Evolutionary conservation across 2,797 vertebrate genomes (phyloP), one percentile per base, ranked within the genome.

Genomic region (Danio albolineatus): DNA sequence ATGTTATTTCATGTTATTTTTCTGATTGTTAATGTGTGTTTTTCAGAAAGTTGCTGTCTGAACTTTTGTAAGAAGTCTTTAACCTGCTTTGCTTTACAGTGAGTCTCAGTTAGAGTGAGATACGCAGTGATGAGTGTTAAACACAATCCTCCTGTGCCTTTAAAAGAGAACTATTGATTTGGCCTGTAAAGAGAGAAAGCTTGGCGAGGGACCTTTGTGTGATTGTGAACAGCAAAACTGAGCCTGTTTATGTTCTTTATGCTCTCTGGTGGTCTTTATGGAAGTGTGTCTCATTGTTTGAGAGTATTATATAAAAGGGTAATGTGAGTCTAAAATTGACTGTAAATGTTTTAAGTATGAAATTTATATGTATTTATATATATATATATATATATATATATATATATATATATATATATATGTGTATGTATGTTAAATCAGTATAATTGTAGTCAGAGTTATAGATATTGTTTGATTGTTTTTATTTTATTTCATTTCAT

Each of bases 1-100:
- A 80, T 79, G 61, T 83, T 83, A n/a, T 69, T 51, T 69, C 65
- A 21, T 69, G 65, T 51, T 51, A 10, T 84, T 79, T 81, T 56
- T 66, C 69, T 49, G 57, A 74, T 49, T 60, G 44, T 10, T 61
- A 21, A 17, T 48, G 43, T 61, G 19, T 46, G 56, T 60, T 14
- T 60, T 14, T 48, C 10, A 46, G 21, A 51, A 36, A 5, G 14
- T 36, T 74, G 4, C 3, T 38, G 16, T 66, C 44, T 78, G 62
- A 70, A 64, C 53, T 38, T 75, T 56, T 38, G 9, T 19, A 48
- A 28, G 5, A 44, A 17, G 9, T 53, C 16, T 49, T 73, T 79
- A 76, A 73, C 41, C 46, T 39, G 51, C 9, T 19, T 62, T 57
- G 61, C 41, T 83, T 72, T 67, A 64, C 73, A 71, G 59, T 61